Percentiles rank a stretch among this genome's conserved stretches.
Conservation (phyloP, 1,140 invertebrate species). For the Cotesia typhae region DNA sequence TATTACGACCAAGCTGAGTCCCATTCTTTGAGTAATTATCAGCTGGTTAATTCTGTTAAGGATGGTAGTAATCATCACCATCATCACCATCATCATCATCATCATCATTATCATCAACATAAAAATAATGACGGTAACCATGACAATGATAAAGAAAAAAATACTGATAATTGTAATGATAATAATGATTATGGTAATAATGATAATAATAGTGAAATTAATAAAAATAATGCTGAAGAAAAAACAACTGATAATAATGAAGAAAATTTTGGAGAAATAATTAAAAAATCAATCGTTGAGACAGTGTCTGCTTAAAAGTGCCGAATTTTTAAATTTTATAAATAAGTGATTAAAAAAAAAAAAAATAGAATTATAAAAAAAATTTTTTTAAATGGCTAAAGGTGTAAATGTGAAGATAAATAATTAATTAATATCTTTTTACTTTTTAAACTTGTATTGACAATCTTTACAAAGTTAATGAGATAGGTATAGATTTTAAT, state of each 20-base stretch:
- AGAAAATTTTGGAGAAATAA: conserved; percentile 91
- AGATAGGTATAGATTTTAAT: too few species aligned
- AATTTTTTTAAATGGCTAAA: too few species aligned
- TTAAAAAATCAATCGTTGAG: conserved; percentile 92
- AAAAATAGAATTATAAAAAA: neutral
- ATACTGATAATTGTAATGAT: neutral
- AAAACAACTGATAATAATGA: conserved; percentile 61
- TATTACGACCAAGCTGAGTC: conserved; percentile 63
- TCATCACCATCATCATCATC: too few species aligned
- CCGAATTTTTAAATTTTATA: conserved; percentile 26
- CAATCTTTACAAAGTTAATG: too few species aligned
- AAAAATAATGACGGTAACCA: conserved; percentile 39
- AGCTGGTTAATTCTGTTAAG: conserved; percentile 9
- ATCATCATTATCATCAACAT: too few species aligned
- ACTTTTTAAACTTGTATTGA: too few species aligned
- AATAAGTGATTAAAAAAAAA: neutral
- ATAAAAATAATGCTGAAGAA: conserved; percentile 40
- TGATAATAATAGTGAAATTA: conserved; percentile 5
- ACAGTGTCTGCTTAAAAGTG: conserved; percentile 77
- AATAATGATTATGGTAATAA: neutral
- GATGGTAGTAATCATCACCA: too few species aligned
- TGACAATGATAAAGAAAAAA: conserved; percentile 24
- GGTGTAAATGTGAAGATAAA: too few species aligned
- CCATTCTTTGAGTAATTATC: conserved; percentile 49
- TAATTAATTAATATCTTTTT: too few species aligned